These are phyloP conservation scores for Dorcus parallelipipedus DNA, from an alignment of 2,888 invertebrate species.

Conservation along the genomic window DNA sequence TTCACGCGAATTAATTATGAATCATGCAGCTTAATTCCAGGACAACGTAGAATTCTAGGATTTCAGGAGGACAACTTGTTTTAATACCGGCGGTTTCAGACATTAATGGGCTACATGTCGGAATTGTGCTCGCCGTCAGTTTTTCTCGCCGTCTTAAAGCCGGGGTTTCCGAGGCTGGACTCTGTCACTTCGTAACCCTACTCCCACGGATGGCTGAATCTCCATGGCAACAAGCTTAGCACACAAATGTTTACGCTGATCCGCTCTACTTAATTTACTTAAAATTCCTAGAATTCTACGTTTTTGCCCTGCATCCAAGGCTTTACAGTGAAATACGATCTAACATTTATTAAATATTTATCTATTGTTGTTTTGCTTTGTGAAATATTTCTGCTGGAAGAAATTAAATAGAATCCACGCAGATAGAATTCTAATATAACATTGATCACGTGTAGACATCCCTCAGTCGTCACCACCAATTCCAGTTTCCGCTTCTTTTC, in stretches of 20 bases:
- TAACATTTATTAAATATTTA: too few relatives aligned
- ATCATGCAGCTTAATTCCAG: too few relatives aligned
- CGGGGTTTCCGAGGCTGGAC: conserved; percentile 15
- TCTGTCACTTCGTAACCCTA: conserved; percentile 9
- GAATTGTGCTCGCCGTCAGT: conserved; percentile 13
- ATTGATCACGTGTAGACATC: too few relatives aligned
- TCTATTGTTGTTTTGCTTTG: too few relatives aligned
- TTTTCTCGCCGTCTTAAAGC: conserved; percentile 12
- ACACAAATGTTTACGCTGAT: conserved; percentile 16
- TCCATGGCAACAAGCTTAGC: conserved; percentile 15
- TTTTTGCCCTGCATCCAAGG: neutral
- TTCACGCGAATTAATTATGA: too few relatives aligned
- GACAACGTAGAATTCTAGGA: too few relatives aligned
- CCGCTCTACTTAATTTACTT: conserved; percentile 18
- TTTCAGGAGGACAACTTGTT: neutral
- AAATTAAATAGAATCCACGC: too few relatives aligned
- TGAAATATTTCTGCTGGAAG: too few relatives aligned
- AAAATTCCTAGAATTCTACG: conserved; percentile 9
- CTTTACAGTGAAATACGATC: too few relatives aligned
- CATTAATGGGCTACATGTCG: conserved; percentile 16
- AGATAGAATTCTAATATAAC: too few relatives aligned
- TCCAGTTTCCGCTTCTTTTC: too few relatives aligned
- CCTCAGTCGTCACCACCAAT: too few relatives aligned
- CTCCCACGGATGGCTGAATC: conserved; percentile 6
- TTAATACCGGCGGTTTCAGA: neutral